Percentiles rank a stretch among this genome's conserved stretches.
These are phyloP conservation scores for Drosophila quasianomalipes DNA, from an alignment of 2,888 invertebrate genomes.

Conservation along the genomic window DNA sequence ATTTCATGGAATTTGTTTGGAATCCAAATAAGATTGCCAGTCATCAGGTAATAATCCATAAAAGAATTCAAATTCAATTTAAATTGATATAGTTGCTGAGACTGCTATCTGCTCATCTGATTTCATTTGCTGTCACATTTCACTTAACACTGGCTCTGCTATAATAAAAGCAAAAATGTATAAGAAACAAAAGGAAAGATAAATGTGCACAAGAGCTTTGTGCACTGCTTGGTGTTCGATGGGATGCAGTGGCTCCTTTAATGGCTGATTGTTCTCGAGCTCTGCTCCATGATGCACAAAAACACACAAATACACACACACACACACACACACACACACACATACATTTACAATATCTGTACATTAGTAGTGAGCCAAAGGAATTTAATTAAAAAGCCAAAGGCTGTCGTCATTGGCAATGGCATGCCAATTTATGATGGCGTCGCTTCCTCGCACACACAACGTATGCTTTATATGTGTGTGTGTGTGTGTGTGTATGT, in stretches of 20 bases:
- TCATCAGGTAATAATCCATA: not conserved
- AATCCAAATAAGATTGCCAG: not conserved
- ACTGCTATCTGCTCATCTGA: constrained; percentile 32
- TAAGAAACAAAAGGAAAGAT: not conserved
- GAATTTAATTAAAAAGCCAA: constrained; percentile 57
- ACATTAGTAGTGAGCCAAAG: constrained; percentile 50
- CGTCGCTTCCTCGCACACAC: constrained; percentile 15
- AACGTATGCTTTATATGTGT: constrained; percentile 36
- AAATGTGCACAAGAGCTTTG: not conserved
- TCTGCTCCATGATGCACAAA: not conserved
- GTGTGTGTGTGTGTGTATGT: not conserved
- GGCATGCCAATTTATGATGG: constrained; percentile 71
- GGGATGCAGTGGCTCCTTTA: constrained; percentile 5
- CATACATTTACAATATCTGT: not conserved
- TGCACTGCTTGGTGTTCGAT: not conserved
- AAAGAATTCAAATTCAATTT: not conserved
- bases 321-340: not conserved
- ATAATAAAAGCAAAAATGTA: not conserved
- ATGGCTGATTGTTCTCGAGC: constrained; percentile 25
- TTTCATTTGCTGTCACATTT: constrained; percentile 55
- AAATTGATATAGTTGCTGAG: not conserved
- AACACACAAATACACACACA: not conserved
- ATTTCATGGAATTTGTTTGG: no score
- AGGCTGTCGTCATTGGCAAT: constrained; percentile 46
- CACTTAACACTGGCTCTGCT: constrained; percentile 34